Conservation (phyloP, 2,113 vertebrate genomes). For the Mastomys coucha region DNA sequence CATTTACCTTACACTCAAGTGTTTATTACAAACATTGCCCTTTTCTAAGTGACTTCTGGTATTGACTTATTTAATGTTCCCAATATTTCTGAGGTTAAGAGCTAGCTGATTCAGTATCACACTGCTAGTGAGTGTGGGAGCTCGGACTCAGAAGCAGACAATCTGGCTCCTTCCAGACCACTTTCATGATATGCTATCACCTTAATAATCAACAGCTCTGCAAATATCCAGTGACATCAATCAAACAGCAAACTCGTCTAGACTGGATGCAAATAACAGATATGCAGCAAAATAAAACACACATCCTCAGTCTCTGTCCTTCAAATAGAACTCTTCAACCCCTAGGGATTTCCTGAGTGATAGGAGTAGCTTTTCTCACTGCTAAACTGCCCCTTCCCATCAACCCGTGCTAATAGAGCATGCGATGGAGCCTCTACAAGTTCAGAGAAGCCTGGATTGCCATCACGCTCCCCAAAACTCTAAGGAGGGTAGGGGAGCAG, state of each 20-base stretch:
- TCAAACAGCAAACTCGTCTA: neutral
- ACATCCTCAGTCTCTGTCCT: neutral
- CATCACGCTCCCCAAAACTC: neutral
- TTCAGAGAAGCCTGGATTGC: neutral
- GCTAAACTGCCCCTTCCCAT: neutral
- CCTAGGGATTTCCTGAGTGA: neutral
- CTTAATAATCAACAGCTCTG: constrained; percentile 7
- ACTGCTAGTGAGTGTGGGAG: neutral
- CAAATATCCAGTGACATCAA: constrained; percentile 31
- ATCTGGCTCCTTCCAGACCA: neutral
- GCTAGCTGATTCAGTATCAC: neutral
- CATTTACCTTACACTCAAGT: neutral
- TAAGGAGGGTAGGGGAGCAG: neutral
- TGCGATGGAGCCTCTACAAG: neutral
- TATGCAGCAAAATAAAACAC: neutral
- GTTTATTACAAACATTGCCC: neutral
- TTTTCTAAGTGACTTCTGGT: neutral
- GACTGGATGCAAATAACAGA: neutral
- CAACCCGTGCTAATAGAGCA: neutral
- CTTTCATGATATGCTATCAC: neutral
- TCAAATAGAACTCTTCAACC: neutral
- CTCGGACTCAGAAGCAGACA: neutral
- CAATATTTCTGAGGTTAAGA: neutral
- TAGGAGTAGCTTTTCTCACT: neutral
- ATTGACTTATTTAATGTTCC: constrained; percentile 19